Percentiles rank a stretch among this genome's conserved stretches.
Evolutionary conservation across 2,888 invertebrate genomes (phyloP).

Genomic region (Cheilosia variabilis): DNA sequence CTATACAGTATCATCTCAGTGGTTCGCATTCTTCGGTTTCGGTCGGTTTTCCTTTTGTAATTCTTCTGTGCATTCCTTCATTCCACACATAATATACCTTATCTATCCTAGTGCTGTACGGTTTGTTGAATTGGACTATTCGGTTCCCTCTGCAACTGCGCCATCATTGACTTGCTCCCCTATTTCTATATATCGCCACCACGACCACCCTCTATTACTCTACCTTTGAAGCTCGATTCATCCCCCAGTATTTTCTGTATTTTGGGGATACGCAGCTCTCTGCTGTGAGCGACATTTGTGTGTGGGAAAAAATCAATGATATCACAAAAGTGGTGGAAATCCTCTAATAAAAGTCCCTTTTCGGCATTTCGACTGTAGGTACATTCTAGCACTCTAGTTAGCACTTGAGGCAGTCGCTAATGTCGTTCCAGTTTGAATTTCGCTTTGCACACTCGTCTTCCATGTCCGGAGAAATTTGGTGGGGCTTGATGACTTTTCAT

Average conservation of each 20-base stretch:
- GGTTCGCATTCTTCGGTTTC: neutral
- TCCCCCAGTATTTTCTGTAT: constrained; percentile 2
- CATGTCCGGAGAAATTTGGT: neutral
- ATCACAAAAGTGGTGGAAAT: constrained; percentile 41
- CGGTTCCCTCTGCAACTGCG: constrained; percentile 70
- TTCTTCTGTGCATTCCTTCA: neutral
- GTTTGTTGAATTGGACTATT: constrained; percentile 60
- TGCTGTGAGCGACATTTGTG: neutral
- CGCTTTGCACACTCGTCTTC: too few species aligned
- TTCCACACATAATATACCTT: constrained; percentile 32
- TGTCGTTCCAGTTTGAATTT: constrained; percentile 20
- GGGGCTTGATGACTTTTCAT: constrained; percentile 12
- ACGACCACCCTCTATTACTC: neutral
- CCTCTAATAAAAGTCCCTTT: constrained; percentile 26
- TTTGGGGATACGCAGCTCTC: constrained; percentile 50
- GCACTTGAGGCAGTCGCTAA: neutral
- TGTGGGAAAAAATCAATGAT: constrained; percentile 61
- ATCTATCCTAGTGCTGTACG: constrained; percentile 26
- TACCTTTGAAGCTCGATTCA: neutral
- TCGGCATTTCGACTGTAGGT: constrained; percentile 39
- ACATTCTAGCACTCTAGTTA: neutral
- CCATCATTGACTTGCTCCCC: constrained; percentile 56
- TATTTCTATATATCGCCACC: constrained; percentile 13
- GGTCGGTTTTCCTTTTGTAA: neutral
- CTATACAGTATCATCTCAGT: neutral